Evolutionary conservation across 2,888 invertebrate species (phyloP).

Genomic region (Hermodice carunculata): DNA sequence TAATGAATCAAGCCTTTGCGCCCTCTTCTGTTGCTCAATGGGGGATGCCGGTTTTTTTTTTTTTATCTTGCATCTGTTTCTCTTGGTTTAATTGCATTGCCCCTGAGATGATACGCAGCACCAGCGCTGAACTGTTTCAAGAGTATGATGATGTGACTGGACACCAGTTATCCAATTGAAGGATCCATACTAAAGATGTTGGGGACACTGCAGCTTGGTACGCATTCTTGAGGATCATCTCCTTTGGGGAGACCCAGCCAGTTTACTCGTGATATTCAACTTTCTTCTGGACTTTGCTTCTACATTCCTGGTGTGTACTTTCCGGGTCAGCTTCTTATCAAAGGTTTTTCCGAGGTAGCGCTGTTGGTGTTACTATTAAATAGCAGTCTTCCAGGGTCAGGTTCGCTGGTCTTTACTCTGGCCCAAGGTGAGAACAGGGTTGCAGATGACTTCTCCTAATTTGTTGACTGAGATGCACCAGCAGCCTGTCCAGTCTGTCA

Average conservation of each 20-base stretch:
- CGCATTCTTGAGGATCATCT: slow-evolving; percentile 12
- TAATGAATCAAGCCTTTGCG: no score
- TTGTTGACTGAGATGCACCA: slow-evolving; percentile 34
- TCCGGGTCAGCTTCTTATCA: slow-evolving; percentile 29
- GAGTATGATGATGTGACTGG: slow-evolving; percentile 1
- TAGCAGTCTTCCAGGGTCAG: not conserved
- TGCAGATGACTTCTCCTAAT: slow-evolving; percentile 34
- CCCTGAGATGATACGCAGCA: slow-evolving; percentile 14
- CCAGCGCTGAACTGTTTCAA: slow-evolving; percentile 13
- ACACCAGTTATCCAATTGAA: slow-evolving; percentile 24
- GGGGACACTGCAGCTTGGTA: slow-evolving; percentile 25
- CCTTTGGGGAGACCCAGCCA: slow-evolving; percentile 28
- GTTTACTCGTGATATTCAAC: slow-evolving; percentile 25
- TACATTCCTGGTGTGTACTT: slow-evolving; percentile 5
- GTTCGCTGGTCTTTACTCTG: not conserved
- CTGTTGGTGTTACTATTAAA: slow-evolving; percentile 6
- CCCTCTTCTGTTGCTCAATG: no score
- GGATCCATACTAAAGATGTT: slow-evolving; percentile 18
- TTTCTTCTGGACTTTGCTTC: slow-evolving; percentile 24
- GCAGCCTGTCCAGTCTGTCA: slow-evolving; percentile 18
- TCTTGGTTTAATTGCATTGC: slow-evolving; percentile 17
- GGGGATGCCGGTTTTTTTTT: no score
- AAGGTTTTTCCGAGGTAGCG: slow-evolving; percentile 28
- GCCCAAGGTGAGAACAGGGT: slow-evolving; percentile 16
- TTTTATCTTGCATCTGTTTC: no score